phyloP scores from a whole-genome alignment of 2,888 invertebrate species.

The Campaea margaritaria region DNA sequence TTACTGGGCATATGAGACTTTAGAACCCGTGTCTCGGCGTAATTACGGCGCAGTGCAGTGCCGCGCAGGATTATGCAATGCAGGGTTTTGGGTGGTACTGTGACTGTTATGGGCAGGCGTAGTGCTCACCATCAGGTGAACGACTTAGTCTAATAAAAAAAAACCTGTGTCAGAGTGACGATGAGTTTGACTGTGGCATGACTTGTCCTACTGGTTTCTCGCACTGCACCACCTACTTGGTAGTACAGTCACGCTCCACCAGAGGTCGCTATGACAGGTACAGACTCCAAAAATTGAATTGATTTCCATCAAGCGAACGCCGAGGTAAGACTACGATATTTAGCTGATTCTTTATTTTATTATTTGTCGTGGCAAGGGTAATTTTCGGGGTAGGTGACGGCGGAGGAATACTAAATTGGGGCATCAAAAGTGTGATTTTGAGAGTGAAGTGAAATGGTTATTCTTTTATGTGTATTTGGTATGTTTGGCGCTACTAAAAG shows the following conservation, averaged over 20 bases:
- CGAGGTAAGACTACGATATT: conserved; percentile 59
- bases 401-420: conserved; percentile 46
- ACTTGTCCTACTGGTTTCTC: conserved; percentile 35
- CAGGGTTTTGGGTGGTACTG: too few species aligned
- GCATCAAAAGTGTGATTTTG: not conserved
- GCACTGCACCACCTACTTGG: conserved; percentile 33
- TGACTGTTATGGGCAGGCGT: too few species aligned
- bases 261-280: conserved; percentile 61
- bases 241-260: conserved; percentile 56
- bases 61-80: too few species aligned
- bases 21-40: too few species aligned
- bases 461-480: not conserved
- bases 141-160: too few species aligned
- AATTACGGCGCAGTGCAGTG: too few species aligned
- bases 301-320: conserved; percentile 62
- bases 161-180: too few species aligned
- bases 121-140: not conserved
- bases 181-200: not conserved
- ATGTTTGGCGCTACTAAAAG: not conserved
- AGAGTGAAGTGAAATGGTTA: not conserved
- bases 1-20: too few species aligned
- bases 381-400: conserved; percentile 44
- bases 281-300: conserved; percentile 64
- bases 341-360: conserved; percentile 56
- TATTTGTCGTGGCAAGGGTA: conserved; percentile 58